These are phyloP conservation scores for Ceraclea dissimilis DNA, from an alignment of 2,888 invertebrate genomes.

Conservation along the genomic window DNA sequence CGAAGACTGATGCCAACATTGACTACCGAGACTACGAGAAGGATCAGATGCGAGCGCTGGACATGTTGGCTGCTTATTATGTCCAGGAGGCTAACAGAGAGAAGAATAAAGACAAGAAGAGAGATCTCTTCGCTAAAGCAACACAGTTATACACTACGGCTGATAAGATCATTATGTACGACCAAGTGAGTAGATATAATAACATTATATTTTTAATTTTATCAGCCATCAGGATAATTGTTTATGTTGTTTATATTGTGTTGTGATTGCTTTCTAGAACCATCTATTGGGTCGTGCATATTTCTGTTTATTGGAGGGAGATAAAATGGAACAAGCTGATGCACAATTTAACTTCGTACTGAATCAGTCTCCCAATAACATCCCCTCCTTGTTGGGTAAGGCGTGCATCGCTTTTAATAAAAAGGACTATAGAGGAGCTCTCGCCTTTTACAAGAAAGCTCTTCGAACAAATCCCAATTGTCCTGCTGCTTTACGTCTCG, in stretches of 20 bases:
- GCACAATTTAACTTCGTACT: constrained; percentile 99
- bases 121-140: constrained; percentile 92
- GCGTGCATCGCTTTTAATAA: constrained; percentile 99
- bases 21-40: constrained; percentile 87
- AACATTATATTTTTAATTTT: neutral
- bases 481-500: constrained; percentile 91
- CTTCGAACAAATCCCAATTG: constrained; percentile 93
- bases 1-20: constrained; percentile 76
- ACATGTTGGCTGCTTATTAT: constrained; percentile 97
- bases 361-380: constrained; percentile 91
- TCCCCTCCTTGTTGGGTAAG: constrained; percentile 94
- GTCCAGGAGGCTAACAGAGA: constrained; percentile 94
- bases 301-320: constrained; percentile 95
- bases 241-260: constrained; percentile 7
- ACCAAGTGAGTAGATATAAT: constrained; percentile 58
- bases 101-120: constrained; percentile 88
- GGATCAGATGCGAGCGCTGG: constrained; percentile 95
- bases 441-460: constrained; percentile 98
- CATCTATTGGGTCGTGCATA: constrained; percentile 97
- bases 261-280: too few relatives aligned
- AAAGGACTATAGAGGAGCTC: constrained; percentile 88
- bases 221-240: neutral
- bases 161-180: constrained; percentile 99
- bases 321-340: constrained; percentile 99
- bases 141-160: constrained; percentile 96